Percentiles rank a stretch among this genome's conserved stretches.
Evolutionary conservation across 2,113 vertebrate genomes (phyloP).

Genomic region (Podiceps cristatus): DNA sequence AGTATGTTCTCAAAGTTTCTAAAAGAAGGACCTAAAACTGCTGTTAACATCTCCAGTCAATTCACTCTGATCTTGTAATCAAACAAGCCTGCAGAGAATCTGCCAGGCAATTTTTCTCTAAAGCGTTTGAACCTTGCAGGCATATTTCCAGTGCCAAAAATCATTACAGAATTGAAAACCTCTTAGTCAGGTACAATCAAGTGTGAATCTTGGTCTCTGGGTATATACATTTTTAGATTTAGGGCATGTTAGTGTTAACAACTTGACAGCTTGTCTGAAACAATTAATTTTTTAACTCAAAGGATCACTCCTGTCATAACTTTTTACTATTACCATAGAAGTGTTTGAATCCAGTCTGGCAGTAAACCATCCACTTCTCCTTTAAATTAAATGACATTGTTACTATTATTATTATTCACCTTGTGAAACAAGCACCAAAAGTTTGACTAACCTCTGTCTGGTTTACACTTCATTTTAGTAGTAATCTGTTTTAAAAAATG

Average conservation of each 20-base stretch:
- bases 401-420: not conserved
- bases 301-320: constrained; percentile 43
- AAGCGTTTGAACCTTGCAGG: constrained; percentile 48
- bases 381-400: not conserved
- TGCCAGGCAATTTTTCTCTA: constrained; percentile 14
- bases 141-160: constrained; percentile 63
- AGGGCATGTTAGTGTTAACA: constrained; percentile 62
- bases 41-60: constrained; percentile 27
- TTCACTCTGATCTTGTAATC: constrained; percentile 47
- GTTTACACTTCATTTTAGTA: not conserved
- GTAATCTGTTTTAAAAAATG: not conserved
- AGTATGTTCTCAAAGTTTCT: not conserved
- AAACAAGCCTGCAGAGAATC: constrained; percentile 23
- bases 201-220: constrained; percentile 48
- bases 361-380: not conserved
- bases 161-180: constrained; percentile 45
- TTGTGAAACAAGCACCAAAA: not conserved
- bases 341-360: constrained; percentile 15
- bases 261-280: constrained; percentile 71
- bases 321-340: constrained; percentile 9
- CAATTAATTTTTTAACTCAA: constrained; percentile 51
- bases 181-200: constrained; percentile 54
- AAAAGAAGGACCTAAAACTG: not conserved
- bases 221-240: constrained; percentile 42
- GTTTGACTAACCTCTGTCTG: not conserved